These are phyloP conservation scores for Tipula helvola DNA, from an alignment of 2,888 invertebrate genomes.

Conservation along the genomic window DNA sequence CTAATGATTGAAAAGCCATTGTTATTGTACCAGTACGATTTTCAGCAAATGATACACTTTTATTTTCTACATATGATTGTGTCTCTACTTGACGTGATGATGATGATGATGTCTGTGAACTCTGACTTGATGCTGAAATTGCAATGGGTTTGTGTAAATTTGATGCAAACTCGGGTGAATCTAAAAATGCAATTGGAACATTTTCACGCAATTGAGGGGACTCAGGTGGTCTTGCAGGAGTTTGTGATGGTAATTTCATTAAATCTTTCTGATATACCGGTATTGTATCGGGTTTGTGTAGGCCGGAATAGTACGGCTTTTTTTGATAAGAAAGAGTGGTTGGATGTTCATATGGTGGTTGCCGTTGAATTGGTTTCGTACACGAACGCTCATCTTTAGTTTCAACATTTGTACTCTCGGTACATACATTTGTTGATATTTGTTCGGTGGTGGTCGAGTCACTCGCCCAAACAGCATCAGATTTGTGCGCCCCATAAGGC, in stretches of 20 bases:
- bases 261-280: conserved; percentile 53
- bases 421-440: background rate
- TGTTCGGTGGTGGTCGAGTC: background rate
- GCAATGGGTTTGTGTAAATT: conserved; percentile 25
- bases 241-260: conserved; percentile 44
- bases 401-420: background rate
- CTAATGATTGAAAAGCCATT: conserved; percentile 52
- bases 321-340: conserved; percentile 8
- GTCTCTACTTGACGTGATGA: conserved; percentile 22
- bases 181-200: conserved; percentile 35
- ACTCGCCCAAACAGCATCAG: background rate
- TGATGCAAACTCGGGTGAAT: conserved; percentile 21
- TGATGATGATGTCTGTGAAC: conserved; percentile 17
- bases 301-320: conserved; percentile 33
- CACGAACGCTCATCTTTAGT: conserved; percentile 18
- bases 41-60: conserved; percentile 28
- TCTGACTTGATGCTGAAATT: conserved; percentile 18
- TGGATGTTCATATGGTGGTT: background rate
- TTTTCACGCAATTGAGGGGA: conserved; percentile 38
- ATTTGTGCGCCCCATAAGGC: background rate
- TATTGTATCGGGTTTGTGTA: conserved; percentile 49
- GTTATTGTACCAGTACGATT: conserved; percentile 42
- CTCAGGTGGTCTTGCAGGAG: conserved; percentile 44
- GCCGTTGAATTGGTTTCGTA: conserved; percentile 21
- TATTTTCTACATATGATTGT: conserved; percentile 27